Evolutionary conservation across 2,888 invertebrate species (phyloP).

Genomic region (Syritta pipiens): DNA sequence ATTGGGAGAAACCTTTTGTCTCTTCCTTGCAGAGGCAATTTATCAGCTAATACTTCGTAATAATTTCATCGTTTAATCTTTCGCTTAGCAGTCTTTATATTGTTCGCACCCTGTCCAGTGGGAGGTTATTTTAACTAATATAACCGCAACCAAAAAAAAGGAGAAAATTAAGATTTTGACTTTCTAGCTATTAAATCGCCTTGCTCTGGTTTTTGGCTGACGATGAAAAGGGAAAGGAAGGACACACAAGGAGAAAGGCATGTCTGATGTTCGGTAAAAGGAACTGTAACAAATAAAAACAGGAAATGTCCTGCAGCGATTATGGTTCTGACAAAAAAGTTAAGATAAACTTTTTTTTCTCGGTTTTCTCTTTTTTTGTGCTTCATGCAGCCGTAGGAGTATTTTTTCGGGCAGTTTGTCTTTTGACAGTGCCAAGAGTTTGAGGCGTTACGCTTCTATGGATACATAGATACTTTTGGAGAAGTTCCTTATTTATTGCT

Average conservation of each 20-base stretch:
- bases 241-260: neutral
- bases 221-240: neutral
- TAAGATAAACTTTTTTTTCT: neutral
- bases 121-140: neutral
- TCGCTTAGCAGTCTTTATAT: conserved; percentile 22
- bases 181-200: neutral
- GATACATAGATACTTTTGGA: conserved; percentile 9
- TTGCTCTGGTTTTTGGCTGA: too few species aligned
- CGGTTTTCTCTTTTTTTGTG: neutral
- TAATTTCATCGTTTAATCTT: conserved; percentile 40
- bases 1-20: conserved; percentile 6
- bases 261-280: neutral
- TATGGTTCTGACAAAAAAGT: conserved; percentile 12
- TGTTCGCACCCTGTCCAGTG: conserved; percentile 10
- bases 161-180: neutral
- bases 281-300: conserved; percentile 17
- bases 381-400: neutral
- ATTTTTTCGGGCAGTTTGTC: neutral
- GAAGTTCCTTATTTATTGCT: conserved; percentile 33
- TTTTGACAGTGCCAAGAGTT: neutral
- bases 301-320: conserved; percentile 17
- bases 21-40: conserved; percentile 28
- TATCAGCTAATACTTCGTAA: conserved; percentile 39
- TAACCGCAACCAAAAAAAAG: neutral
- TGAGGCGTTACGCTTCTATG: conserved; percentile 5